phyloP scores from a whole-genome alignment of 2,888 invertebrate species.

The Parapristionchus giblindavisi region DNA sequence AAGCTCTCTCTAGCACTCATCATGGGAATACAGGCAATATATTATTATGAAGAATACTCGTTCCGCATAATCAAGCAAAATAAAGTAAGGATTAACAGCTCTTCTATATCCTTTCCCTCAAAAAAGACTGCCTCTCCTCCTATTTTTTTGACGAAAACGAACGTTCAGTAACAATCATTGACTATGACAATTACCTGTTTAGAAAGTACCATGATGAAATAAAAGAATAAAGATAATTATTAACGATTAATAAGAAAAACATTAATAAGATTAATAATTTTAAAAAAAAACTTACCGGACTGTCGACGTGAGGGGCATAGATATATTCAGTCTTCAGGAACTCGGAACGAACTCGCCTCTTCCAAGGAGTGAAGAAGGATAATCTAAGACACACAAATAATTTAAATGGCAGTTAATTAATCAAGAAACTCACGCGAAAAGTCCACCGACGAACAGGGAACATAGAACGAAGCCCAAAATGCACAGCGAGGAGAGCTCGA shows the following conservation, averaged over 20 bases:
- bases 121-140: too few relatives aligned
- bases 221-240: not conserved
- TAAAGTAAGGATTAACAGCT: too few relatives aligned
- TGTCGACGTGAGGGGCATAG: constrained; percentile 25
- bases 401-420: not conserved
- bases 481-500: constrained; percentile 2
- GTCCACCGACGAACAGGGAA: not conserved
- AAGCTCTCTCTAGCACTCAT: too few relatives aligned
- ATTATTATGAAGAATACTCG: too few relatives aligned
- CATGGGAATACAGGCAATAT: too few relatives aligned
- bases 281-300: constrained; percentile 6
- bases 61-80: too few relatives aligned
- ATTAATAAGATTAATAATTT: not conserved
- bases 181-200: too few relatives aligned
- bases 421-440: constrained; percentile 14
- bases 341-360: constrained; percentile 41
- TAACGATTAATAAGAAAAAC: not conserved
- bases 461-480: constrained; percentile 2
- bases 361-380: constrained; percentile 45
- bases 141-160: too few relatives aligned
- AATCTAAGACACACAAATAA: constrained; percentile 36
- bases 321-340: constrained; percentile 38
- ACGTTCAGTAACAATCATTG: too few relatives aligned
- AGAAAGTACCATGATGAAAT: too few relatives aligned
- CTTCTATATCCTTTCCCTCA: too few relatives aligned